These are phyloP conservation scores for Nyctibius grandis DNA, from an alignment of 2,797 vertebrate species.

Conservation along the genomic window DNA sequence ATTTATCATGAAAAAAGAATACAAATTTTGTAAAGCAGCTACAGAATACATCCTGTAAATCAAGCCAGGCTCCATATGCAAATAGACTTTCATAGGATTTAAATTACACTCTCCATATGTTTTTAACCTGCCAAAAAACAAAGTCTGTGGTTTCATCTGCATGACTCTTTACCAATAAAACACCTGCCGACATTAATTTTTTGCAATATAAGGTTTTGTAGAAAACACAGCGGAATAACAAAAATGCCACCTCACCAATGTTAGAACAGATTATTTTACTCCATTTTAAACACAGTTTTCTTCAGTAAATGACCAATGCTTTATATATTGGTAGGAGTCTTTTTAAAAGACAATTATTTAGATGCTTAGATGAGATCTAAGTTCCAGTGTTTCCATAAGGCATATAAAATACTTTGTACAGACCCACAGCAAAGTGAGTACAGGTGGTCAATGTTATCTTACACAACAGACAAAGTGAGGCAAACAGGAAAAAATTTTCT, in stretches of 20 bases:
- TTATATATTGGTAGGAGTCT: background rate
- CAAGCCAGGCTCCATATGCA: background rate
- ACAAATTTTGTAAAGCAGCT: background rate
- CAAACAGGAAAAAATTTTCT: background rate
- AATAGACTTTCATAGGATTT: background rate
- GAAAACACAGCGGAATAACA: background rate
- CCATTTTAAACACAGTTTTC: background rate
- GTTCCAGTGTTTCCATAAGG: background rate
- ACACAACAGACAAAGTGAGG: background rate
- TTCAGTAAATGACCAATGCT: background rate
- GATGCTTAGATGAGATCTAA: background rate
- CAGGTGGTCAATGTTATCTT: background rate
- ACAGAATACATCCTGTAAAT: background rate
- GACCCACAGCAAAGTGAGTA: background rate
- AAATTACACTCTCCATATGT: background rate
- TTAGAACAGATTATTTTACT: background rate
- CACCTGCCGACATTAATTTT: background rate
- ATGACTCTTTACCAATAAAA: background rate
- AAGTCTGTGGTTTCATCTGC: background rate
- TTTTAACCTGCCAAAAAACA: background rate
- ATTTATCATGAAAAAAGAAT: conserved; percentile 31
- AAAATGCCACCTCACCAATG: background rate
- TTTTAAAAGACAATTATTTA: background rate
- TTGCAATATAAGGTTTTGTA: background rate
- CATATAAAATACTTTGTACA: background rate